These are phyloP conservation scores for Metridium senile DNA, from an alignment of 92 coral and sea anemone species.

Conservation along the genomic window DNA sequence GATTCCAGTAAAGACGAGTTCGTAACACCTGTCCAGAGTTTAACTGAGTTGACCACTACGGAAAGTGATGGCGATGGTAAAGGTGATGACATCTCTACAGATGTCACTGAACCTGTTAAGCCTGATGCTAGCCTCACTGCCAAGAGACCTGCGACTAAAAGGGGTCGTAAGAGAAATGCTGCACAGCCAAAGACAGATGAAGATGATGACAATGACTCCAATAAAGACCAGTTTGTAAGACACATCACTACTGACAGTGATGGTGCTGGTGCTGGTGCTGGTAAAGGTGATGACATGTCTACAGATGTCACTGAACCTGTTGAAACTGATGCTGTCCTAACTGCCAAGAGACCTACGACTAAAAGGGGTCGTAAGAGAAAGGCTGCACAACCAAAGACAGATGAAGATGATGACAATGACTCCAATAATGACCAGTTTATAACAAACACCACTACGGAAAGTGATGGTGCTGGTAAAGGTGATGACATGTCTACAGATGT, in stretches of 20 bases:
- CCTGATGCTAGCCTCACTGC: background rate
- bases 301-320: background rate
- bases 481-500: background rate
- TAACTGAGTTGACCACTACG: background rate
- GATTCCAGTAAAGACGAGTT: background rate
- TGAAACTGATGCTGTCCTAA: background rate
- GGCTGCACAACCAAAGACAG: background rate
- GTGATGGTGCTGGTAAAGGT: background rate
- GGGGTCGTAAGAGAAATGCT: conserved; percentile 25
- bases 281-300: background rate
- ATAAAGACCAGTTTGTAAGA: background rate
- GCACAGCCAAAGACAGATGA: conserved; percentile 1
- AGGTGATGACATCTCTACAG: background rate
- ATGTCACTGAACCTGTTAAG: background rate
- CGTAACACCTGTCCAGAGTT: background rate
- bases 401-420: background rate
- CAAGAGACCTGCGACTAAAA: background rate
- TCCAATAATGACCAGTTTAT: background rate
- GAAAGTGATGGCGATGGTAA: background rate
- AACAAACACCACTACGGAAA: background rate
- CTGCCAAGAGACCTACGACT: background rate
- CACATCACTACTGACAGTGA: background rate
- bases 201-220: background rate
- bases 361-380: conserved; percentile 23
- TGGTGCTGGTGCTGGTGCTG: background rate